phyloP scores from a whole-genome alignment of 2,113 vertebrate species.

The Eretmochelys imbricata region DNA sequence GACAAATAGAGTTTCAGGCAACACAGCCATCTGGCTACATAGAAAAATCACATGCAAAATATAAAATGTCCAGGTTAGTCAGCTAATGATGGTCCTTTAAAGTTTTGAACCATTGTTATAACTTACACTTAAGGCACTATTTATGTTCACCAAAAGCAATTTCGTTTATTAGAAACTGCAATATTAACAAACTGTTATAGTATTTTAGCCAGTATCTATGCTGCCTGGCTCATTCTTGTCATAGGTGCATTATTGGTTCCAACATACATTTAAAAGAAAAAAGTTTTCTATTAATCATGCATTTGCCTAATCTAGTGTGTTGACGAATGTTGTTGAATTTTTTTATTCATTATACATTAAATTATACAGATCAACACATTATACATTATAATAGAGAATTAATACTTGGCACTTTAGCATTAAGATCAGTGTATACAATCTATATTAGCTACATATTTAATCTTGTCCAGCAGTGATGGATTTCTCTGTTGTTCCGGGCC shows the following conservation, averaged over 20 bases:
- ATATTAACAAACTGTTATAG: neutral
- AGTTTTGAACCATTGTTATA: rapidly evolving
- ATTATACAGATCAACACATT: neutral
- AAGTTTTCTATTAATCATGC: neutral
- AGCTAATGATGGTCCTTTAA: neutral
- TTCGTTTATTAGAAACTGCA: neutral
- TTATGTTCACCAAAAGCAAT: neutral
- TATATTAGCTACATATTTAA: rapidly evolving
- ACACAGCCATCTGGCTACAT: rapidly evolving
- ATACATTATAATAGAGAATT: neutral
- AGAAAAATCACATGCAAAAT: neutral
- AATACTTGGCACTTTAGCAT: neutral
- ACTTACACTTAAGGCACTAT: neutral
- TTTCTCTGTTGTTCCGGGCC: neutral
- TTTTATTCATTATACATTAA: neutral
- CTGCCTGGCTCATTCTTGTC: neutral
- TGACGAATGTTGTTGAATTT: neutral
- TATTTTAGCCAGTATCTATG: neutral
- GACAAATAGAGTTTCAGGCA: rapidly evolving
- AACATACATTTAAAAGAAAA: neutral
- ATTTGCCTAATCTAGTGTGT: rapidly evolving
- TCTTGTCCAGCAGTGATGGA: neutral
- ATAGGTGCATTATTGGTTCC: neutral
- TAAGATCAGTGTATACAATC: neutral
- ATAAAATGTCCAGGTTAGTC: neutral